Percentiles rank a stretch among this genome's conserved stretches.
Evolutionary conservation across 2,888 invertebrate species (phyloP).

Genomic region (Microplitis deprimator): DNA sequence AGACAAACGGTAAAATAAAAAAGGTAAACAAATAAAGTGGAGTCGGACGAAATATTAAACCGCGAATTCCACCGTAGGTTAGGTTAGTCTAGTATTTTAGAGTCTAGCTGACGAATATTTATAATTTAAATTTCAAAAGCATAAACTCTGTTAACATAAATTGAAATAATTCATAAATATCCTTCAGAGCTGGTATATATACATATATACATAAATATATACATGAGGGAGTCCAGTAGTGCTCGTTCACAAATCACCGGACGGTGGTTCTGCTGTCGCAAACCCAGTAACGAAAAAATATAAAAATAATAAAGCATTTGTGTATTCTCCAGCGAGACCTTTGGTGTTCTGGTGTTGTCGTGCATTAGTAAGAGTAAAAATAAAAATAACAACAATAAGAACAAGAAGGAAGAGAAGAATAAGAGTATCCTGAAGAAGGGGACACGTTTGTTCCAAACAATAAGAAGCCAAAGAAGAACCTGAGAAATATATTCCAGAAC

Average conservation of each 20-base stretch:
- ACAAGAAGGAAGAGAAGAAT: not conserved
- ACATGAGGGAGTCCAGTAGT: slow-evolving; percentile 18
- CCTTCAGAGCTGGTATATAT: not conserved
- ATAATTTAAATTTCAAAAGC: too few relatives aligned
- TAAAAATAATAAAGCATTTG: slow-evolving; percentile 27
- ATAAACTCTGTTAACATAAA: too few relatives aligned
- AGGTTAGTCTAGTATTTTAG: too few relatives aligned
- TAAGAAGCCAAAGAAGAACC: not conserved
- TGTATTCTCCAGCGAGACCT: slow-evolving; percentile 8
- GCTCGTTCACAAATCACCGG: slow-evolving; percentile 45
- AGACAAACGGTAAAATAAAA: not conserved
- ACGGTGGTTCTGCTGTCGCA: slow-evolving; percentile 15
- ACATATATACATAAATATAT: not conserved
- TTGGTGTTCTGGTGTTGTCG: not conserved
- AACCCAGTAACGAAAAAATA: slow-evolving; percentile 1
- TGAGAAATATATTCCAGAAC: not conserved
- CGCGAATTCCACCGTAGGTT: too few relatives aligned
- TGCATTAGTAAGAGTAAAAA: slow-evolving; percentile 9
- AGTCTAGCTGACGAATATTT: too few relatives aligned
- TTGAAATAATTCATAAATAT: not conserved
- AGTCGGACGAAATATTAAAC: too few relatives aligned
- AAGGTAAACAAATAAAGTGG: not conserved
- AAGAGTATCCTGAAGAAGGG: not conserved
- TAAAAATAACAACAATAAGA: slow-evolving; percentile 11
- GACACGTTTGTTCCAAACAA: not conserved